Evolutionary conservation across 2,113 vertebrate genomes (phyloP), one percentile per base, ranked within the genome.

Genomic region (Anseranas semipalmata): DNA sequence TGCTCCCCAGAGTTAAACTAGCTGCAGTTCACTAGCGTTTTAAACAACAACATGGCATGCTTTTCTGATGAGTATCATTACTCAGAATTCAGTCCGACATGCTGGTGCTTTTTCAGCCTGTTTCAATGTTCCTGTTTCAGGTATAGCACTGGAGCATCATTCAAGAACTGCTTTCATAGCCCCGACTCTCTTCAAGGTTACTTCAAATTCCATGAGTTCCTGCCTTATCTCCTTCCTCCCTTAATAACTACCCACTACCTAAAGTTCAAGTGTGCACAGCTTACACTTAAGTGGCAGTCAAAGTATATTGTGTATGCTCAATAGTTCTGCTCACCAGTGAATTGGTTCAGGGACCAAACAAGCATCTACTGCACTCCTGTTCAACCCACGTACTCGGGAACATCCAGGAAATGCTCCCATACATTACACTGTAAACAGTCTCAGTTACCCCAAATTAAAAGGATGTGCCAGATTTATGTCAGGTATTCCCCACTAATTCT

Each of bases 381-480:
- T 45, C 35, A 48, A 30, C 6, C 15, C 0, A 0, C 3, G 2
- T 27, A 8, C 56, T 43, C 73, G 60, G 5, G 33, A 20, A 20
- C 0, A 1, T 37, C 70, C 32, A 53, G 60, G 15, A 53, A 1
- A 0, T 6, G 6, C 4, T 62, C 15, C n/a, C 33, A 4, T 63
- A 12, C 12, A 18, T 74, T 82, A n/a, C 7, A 25, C 12, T 25
- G 12, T 12, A 41, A 74, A 25, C 4, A 63, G 52, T 35, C 17
- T 70, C 30, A 39, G 16, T 18, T 55, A n/a, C 14, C 19, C 37
- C 25, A 58, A 82, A 72, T 32, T 19, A 30, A 82, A 78, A 68
- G 4, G 9, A n/a, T 28, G 8, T 12, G 2, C 7, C 59, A 74
- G 46, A 66, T 45, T 56, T 4, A 1, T 6, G 7, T 63, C 35